Conservation (phyloP, 2,113 vertebrate genomes). For the Vireo altiloquus region DNA sequence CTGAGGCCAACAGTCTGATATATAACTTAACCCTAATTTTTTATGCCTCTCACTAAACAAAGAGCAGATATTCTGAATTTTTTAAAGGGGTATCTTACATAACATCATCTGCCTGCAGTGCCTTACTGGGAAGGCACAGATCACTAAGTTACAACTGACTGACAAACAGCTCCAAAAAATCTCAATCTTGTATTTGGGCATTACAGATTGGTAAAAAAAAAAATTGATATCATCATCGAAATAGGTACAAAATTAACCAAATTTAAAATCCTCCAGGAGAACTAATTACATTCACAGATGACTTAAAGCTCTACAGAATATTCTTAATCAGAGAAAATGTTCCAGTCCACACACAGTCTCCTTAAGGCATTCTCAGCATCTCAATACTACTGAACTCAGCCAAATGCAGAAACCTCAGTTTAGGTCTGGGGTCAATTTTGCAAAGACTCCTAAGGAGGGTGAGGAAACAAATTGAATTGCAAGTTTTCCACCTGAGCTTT, state of each 20-base stretch:
- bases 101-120: not conserved
- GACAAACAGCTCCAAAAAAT: not conserved
- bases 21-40: rapidly evolving
- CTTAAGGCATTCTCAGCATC: not conserved
- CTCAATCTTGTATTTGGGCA: not conserved
- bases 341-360: not conserved
- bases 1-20: not conserved
- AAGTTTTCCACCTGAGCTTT: not conserved
- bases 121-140: not conserved
- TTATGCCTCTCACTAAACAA: not conserved
- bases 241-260: not conserved
- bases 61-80: not conserved
- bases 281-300: not conserved
- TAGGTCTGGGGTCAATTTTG: not conserved
- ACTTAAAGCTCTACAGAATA: not conserved
- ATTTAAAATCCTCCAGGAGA: not conserved
- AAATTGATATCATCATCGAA: not conserved
- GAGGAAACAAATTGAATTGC: not conserved
- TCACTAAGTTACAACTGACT: not conserved
- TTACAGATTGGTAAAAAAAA: not conserved
- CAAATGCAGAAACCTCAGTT: not conserved
- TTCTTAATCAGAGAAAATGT: not conserved
- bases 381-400: not conserved
- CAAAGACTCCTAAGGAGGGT: not conserved
- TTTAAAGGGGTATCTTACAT: not conserved